phyloP scores from a whole-genome alignment of 2,113 vertebrate species.

The Pelobates fuscus region DNA sequence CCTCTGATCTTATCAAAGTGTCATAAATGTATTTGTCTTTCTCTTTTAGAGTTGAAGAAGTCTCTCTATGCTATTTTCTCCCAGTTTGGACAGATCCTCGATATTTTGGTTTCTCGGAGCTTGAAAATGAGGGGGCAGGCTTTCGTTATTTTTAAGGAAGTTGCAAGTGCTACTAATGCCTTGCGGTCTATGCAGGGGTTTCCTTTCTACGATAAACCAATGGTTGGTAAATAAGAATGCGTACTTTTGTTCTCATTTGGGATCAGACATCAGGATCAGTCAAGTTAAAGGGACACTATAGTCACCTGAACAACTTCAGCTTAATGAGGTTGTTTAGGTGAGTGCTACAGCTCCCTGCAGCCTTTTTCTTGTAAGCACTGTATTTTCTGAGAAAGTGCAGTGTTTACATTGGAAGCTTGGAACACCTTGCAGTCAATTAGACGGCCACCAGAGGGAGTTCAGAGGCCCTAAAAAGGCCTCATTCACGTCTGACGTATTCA shows the following conservation, averaged over 20 bases:
- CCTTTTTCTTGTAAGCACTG: too few relatives aligned
- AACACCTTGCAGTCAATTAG: too few relatives aligned
- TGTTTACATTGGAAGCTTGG: too few relatives aligned
- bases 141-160: conserved; percentile 92
- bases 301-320: too few relatives aligned
- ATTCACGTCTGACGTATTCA: too few relatives aligned
- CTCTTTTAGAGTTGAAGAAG: conserved; percentile 84
- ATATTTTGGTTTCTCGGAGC: conserved; percentile 83
- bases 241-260: background rate
- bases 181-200: conserved; percentile 92
- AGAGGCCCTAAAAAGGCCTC: too few relatives aligned
- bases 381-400: too few relatives aligned
- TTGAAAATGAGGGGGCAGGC: conserved; percentile 90
- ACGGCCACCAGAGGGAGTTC: too few relatives aligned
- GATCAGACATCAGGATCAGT: background rate
- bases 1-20: too few relatives aligned
- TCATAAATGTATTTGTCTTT: background rate
- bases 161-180: conserved; percentile 90
- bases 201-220: conserved; percentile 92
- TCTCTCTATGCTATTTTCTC: conserved; percentile 93
- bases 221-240: conserved; percentile 83
- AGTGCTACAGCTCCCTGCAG: too few relatives aligned
- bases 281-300: too few relatives aligned
- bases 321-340: too few relatives aligned
- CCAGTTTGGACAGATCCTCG: conserved; percentile 90